Percentiles rank a stretch among this genome's conserved stretches.
phyloP scores from a whole-genome alignment of 2,113 vertebrate species.

The Datnioides undecimradiatus region DNA sequence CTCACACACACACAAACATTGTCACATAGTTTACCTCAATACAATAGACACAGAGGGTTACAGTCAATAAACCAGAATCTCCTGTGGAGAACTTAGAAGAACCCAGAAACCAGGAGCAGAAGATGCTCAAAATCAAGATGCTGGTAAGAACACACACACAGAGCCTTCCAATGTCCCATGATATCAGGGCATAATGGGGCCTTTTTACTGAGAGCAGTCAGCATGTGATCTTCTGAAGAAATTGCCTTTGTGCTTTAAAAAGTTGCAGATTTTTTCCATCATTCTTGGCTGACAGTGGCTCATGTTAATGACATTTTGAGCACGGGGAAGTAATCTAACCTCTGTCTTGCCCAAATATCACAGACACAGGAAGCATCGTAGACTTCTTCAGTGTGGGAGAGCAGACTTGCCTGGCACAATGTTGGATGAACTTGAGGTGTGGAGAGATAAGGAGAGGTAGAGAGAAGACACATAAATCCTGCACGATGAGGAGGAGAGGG shows the following conservation, averaged over 20 bases:
- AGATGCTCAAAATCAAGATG: background rate
- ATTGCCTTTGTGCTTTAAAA: background rate
- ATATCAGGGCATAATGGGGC: slow-evolving; percentile 14
- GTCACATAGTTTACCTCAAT: slow-evolving; percentile 47
- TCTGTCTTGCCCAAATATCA: slow-evolving; percentile 26
- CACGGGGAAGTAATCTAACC: background rate
- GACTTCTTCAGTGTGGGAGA: slow-evolving; percentile 49
- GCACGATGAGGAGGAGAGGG: slow-evolving; percentile 28
- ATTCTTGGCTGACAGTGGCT: background rate
- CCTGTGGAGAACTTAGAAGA: background rate
- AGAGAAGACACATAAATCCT: slow-evolving; percentile 51
- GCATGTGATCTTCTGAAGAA: slow-evolving; percentile 17
- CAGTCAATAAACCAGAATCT: slow-evolving; percentile 37
- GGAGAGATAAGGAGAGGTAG: slow-evolving; percentile 59
- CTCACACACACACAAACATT: slow-evolving; percentile 53
- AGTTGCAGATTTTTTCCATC: background rate
- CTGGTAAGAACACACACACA: background rate
- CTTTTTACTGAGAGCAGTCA: slow-evolving; percentile 2
- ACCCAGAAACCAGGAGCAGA: slow-evolving; percentile 3
- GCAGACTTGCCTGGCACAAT: slow-evolving; percentile 24
- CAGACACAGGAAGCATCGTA: slow-evolving; percentile 69
- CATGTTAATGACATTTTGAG: slow-evolving; percentile 40
- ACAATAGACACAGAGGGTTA: slow-evolving; percentile 31
- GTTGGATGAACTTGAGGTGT: slow-evolving; percentile 55
- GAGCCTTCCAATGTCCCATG: background rate